A percentile compares a stretch with the other conserved stretches of the same genome.
Conservation (phyloP, 2,888 invertebrate species). For the Tachystola acroxantha region DNA sequence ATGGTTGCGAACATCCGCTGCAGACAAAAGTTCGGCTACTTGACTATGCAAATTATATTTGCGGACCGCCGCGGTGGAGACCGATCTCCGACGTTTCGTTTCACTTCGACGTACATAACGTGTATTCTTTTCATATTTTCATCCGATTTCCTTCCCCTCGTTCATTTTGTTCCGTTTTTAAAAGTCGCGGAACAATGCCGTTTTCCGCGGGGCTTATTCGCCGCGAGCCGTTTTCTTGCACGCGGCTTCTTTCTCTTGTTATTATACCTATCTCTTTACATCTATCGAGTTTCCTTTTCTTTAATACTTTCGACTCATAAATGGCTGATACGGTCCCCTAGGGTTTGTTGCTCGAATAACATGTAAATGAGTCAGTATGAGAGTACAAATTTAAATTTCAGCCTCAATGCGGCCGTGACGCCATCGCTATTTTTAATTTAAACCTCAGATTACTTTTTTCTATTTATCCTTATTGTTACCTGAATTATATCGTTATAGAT, state of each 20-base stretch:
- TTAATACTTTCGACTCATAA: constrained; percentile 77
- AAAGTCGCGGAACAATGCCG: constrained; percentile 74
- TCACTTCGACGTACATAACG: constrained; percentile 70
- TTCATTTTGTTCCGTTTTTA: constrained; percentile 72
- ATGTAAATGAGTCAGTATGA: constrained; percentile 70
- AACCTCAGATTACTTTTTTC: neutral
- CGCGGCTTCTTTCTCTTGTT: constrained; percentile 68
- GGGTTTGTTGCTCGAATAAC: constrained; percentile 73
- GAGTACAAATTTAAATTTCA: constrained; percentile 60
- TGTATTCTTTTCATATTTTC: constrained; percentile 79
- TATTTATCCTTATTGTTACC: neutral
- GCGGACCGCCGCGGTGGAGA: constrained; percentile 70
- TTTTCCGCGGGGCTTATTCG: constrained; percentile 68
- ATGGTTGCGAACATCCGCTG: constrained; percentile 74
- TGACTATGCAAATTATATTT: constrained; percentile 80
- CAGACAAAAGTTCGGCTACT: constrained; percentile 77
- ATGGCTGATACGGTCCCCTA: constrained; percentile 74
- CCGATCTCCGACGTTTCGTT: constrained; percentile 75
- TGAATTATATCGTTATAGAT: neutral
- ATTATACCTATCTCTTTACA: constrained; percentile 69
- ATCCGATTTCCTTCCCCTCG: constrained; percentile 77
- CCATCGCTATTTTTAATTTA: constrained; percentile 6
- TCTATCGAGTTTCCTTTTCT: constrained; percentile 73
- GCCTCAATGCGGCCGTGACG: constrained; percentile 4
- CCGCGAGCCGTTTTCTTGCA: constrained; percentile 73